Conservation (phyloP, 2,113 vertebrate species). For the Microcebus griseorufus region DNA sequence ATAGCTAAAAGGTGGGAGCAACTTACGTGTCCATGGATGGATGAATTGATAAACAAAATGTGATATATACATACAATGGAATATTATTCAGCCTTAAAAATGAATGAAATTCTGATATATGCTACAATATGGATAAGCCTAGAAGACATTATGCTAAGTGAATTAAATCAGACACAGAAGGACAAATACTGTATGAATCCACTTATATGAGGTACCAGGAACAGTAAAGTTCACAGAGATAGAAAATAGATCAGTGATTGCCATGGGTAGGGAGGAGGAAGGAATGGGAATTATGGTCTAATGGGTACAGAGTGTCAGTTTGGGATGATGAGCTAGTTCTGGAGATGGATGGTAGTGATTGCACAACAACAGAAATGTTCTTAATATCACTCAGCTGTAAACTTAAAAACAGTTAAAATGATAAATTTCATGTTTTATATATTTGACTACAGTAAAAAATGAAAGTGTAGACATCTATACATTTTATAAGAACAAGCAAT, state of each 20-base stretch:
- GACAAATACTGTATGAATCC: neutral
- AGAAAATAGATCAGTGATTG: neutral
- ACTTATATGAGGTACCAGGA: neutral
- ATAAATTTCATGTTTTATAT: neutral
- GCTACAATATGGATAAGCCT: neutral
- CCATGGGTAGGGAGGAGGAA: neutral
- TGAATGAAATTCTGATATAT: neutral
- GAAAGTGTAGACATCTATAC: neutral
- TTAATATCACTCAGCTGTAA: neutral
- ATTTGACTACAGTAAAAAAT: neutral
- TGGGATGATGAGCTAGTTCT: neutral
- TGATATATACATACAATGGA: neutral
- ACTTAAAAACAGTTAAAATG: neutral
- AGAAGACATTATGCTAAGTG: neutral
- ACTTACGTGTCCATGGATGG: neutral
- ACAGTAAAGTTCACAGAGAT: neutral
- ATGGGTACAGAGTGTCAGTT: neutral
- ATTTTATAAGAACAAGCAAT: neutral
- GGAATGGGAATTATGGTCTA: neutral
- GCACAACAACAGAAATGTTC: neutral
- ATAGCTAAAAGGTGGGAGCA: neutral
- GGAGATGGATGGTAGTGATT: neutral
- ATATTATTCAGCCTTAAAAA: neutral
- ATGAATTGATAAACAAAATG: neutral
- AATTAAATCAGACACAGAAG: neutral